phyloP scores from a whole-genome alignment of 1,140 invertebrate genomes.

The Pseudomyrmex cubaensis region DNA sequence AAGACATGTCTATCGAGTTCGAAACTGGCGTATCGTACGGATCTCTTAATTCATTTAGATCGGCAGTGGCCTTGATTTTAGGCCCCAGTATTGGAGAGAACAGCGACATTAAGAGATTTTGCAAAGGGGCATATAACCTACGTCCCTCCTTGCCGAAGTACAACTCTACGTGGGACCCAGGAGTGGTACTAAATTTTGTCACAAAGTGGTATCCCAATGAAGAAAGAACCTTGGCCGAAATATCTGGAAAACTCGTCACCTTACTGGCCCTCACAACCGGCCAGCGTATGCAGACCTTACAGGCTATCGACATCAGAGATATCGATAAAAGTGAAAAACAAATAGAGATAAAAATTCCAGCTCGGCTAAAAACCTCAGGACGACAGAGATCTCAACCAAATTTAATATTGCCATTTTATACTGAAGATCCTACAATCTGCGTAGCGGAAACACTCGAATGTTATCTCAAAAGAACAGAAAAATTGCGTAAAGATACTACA shows the following conservation, averaged over 20 bases:
- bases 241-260: neutral
- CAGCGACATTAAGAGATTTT: neutral
- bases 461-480: no score
- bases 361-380: slow-evolving; percentile 40
- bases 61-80: no score
- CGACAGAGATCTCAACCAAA: slow-evolving; percentile 13
- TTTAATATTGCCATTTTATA: slow-evolving; percentile 14
- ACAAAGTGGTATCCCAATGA: neutral
- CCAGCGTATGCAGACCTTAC: slow-evolving; percentile 57
- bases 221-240: neutral
- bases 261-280: neutral
- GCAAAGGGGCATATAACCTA: neutral
- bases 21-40: no score
- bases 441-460: neutral
- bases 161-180: neutral
- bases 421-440: neutral
- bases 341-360: slow-evolving; percentile 38
- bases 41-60: no score
- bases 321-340: neutral
- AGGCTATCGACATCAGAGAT: slow-evolving; percentile 41
- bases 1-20: no score
- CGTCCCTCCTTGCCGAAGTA: neutral
- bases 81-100: no score
- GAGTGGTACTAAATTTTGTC: neutral
- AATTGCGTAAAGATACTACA: no score